A percentile compares a stretch with the other conserved stretches of the same genome.
Conservation (phyloP, 2,797 vertebrate genomes). For the Ara ararauna region DNA sequence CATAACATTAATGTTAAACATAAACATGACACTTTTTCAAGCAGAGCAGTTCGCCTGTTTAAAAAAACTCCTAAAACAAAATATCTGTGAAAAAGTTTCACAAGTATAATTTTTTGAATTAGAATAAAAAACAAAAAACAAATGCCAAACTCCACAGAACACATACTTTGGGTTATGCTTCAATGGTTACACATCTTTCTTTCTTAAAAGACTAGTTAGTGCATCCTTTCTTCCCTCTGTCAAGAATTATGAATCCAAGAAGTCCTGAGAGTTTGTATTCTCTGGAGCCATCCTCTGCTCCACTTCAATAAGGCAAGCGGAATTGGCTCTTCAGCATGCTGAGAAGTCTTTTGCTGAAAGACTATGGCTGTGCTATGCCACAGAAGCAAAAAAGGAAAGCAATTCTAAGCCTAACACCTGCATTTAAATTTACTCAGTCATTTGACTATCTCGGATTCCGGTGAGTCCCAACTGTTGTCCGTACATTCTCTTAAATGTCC, state of each 20-base stretch:
- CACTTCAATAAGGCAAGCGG: not conserved
- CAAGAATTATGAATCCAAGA: not conserved
- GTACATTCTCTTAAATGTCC: not conserved
- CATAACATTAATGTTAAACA: slow-evolving; percentile 1
- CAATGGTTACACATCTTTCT: not conserved
- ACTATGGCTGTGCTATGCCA: not conserved
- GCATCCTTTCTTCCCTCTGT: not conserved
- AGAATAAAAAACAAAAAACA: accelerated
- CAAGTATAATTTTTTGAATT: not conserved
- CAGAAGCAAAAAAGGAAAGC: not conserved
- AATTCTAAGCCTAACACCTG: not conserved
- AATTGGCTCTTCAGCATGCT: not conserved
- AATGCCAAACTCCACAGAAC: not conserved
- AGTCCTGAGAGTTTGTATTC: not conserved
- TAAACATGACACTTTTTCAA: not conserved
- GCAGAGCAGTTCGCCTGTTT: not conserved
- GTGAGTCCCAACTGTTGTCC: not conserved
- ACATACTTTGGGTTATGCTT: not conserved
- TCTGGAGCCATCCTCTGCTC: not conserved
- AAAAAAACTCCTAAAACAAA: not conserved
- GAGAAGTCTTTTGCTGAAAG: not conserved
- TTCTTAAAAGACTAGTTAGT: not conserved
- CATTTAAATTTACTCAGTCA: not conserved
- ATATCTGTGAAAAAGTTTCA: not conserved
- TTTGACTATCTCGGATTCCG: not conserved